Evolutionary conservation across 2,797 vertebrate genomes (phyloP).

Genomic region (Sebastes itinus): DNA sequence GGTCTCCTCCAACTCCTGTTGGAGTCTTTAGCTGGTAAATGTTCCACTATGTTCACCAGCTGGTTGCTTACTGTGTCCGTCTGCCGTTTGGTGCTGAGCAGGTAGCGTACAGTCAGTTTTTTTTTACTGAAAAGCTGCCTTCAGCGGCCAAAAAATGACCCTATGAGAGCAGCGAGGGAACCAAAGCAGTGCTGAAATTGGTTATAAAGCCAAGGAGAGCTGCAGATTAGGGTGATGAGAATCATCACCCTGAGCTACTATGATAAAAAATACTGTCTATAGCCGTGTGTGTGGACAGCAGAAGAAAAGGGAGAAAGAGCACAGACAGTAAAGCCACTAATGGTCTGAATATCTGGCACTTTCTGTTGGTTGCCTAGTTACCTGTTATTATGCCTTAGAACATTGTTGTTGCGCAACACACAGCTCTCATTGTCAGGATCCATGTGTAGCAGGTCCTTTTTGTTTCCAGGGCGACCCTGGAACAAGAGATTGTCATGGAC

Average conservation of each 20-base stretch:
- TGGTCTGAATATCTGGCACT: not conserved
- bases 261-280: not conserved
- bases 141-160: not conserved
- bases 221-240: not conserved
- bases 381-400: conserved; percentile 84
- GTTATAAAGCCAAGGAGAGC: not conserved
- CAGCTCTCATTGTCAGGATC: conserved; percentile 83
- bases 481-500: conserved; percentile 92
- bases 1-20: not conserved
- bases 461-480: conserved; percentile 84
- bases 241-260: too few relatives aligned
- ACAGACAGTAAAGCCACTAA: not conserved
- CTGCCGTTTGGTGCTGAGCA: not conserved
- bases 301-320: not conserved
- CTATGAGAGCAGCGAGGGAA: not conserved
- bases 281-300: not conserved
- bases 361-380: conserved; percentile 70
- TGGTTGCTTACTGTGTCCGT: not conserved
- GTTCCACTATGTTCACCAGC: not conserved
- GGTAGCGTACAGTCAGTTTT: not conserved
- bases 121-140: not conserved
- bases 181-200: not conserved
- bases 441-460: conserved; percentile 85
- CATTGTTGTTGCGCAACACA: conserved; percentile 86
- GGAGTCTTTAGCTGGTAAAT: not conserved